Evolutionary conservation across 2,888 invertebrate genomes (phyloP).

Genomic region (Diaperis boleti): DNA sequence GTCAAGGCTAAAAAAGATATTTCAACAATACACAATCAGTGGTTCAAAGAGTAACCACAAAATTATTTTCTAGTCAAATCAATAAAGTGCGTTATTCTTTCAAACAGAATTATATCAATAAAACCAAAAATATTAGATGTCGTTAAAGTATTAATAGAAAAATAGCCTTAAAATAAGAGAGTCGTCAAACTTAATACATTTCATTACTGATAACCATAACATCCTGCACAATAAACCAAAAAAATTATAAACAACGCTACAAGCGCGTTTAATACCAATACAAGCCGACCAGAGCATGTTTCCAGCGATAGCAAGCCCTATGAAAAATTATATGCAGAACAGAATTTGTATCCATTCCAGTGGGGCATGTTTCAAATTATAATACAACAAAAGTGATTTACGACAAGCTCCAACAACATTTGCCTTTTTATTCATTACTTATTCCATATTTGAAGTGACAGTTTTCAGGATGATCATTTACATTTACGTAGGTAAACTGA

Average conservation of each 20-base stretch:
- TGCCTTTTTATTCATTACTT: constrained; percentile 29
- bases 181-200: too few species aligned
- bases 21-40: too few species aligned
- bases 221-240: neutral
- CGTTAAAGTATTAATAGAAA: too few species aligned
- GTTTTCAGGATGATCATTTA: constrained; percentile 10
- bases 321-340: constrained; percentile 20
- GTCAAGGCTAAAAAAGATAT: too few species aligned
- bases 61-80: too few species aligned
- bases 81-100: too few species aligned
- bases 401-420: constrained; percentile 22
- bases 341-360: constrained; percentile 18
- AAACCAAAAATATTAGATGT: too few species aligned
- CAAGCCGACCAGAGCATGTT: constrained; percentile 6
- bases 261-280: constrained; percentile 3
- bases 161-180: too few species aligned
- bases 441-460: constrained; percentile 11
- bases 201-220: too few species aligned
- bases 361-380: constrained; percentile 15
- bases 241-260: neutral
- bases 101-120: too few species aligned
- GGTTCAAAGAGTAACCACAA: too few species aligned
- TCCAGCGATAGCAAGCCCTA: constrained; percentile 1
- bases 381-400: constrained; percentile 28
- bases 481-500: constrained; percentile 3